Conservation (phyloP, 2,113 vertebrate species). For the Solenodon paradoxus region DNA sequence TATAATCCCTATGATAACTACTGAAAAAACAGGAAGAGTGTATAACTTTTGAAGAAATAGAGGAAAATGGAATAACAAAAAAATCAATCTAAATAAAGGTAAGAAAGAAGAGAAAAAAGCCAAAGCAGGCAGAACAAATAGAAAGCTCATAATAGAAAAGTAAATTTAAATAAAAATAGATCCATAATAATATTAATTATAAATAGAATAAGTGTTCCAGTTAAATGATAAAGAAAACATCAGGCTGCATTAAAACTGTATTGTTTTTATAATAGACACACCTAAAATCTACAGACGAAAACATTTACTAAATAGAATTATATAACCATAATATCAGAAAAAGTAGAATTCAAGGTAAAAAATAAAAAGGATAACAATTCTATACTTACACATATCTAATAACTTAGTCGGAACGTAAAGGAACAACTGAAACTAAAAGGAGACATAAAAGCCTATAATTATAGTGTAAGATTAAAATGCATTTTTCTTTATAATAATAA, state of each 20-base stretch:
- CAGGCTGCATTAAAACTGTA: background rate
- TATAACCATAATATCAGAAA: background rate
- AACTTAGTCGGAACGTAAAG: background rate
- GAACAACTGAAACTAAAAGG: background rate
- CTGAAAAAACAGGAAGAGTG: background rate
- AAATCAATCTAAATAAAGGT: background rate
- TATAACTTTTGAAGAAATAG: background rate
- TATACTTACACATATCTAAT: background rate
- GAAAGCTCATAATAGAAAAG: background rate
- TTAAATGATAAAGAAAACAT: conserved; percentile 30
- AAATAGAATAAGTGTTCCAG: background rate
- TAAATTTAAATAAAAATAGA: conserved; percentile 18
- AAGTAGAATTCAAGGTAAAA: conserved; percentile 4
- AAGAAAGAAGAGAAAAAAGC: background rate
- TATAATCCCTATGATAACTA: background rate
- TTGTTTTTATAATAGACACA: background rate
- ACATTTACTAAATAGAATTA: background rate
- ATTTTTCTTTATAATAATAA: background rate
- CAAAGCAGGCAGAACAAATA: background rate
- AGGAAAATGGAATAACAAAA: background rate
- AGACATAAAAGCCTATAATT: background rate
- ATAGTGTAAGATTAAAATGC: background rate
- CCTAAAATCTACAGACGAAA: background rate
- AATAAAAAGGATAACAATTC: background rate
- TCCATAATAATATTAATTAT: conserved; percentile 26